Conservation (phyloP, 1,140 invertebrate species). For the Prorops nasuta region DNA sequence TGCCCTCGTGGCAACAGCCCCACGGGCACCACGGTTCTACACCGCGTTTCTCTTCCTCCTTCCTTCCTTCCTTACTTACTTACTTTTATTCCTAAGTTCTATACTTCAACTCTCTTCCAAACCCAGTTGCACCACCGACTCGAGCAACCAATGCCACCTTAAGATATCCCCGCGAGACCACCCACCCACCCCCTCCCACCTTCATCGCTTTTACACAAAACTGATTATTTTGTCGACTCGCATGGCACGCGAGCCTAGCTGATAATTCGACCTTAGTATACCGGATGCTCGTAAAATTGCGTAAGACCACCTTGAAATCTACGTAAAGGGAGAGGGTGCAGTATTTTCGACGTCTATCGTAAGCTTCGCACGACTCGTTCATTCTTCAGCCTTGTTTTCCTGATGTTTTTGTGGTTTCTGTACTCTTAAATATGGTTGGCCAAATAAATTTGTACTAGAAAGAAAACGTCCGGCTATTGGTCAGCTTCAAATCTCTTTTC, state of each 20-base stretch:
- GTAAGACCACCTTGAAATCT: neutral
- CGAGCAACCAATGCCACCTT: neutral
- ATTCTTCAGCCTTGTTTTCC: neutral
- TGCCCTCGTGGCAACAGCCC: constrained; percentile 27
- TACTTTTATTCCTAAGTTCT: neutral
- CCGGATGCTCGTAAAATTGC: constrained; percentile 14
- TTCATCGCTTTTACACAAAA: constrained; percentile 22
- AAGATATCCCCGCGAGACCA: constrained; percentile 1
- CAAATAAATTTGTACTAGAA: neutral
- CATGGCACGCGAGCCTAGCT: constrained; percentile 33
- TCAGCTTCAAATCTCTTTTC: too few species aligned
- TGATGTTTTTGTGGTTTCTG: neutral
- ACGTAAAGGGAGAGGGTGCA: neutral
- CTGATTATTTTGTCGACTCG: constrained; percentile 45
- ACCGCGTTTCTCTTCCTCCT: too few species aligned
- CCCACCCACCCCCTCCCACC: constrained; percentile 11
- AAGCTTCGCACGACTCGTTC: neutral
- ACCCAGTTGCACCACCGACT: neutral
- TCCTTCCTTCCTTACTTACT: neutral
- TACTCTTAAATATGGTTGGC: neutral
- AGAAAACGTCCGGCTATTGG: too few species aligned
- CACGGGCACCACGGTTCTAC: too few species aligned
- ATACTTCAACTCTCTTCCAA: neutral
- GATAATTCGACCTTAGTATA: constrained; percentile 38
- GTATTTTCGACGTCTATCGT: neutral